Conservation (phyloP, 2,113 vertebrate species). For the Colossoma macropomum region DNA sequence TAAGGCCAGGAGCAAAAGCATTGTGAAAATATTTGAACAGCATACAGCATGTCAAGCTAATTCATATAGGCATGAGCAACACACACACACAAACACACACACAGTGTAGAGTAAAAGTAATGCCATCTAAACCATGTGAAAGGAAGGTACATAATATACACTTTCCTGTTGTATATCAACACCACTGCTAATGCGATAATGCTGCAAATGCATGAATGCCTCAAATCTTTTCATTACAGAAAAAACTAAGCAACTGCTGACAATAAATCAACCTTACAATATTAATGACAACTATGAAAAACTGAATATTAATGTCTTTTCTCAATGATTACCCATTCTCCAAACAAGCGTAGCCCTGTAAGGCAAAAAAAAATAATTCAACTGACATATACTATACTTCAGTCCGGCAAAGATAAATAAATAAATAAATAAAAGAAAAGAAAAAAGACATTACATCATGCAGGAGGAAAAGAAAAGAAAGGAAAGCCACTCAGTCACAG, state of each 20-base stretch:
- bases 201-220: slow-evolving; percentile 60
- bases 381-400: slow-evolving; percentile 11
- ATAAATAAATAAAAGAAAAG: too few relatives aligned
- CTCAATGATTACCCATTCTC: not conserved
- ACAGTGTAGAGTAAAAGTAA: slow-evolving; percentile 48
- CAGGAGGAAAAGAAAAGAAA: not conserved
- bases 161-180: not conserved
- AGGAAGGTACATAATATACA: not conserved
- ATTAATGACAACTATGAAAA: not conserved
- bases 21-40: too few relatives aligned
- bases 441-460: slow-evolving; percentile 37
- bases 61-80: not conserved
- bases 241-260: not conserved
- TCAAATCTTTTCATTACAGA: slow-evolving; percentile 37
- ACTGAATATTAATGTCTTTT: not conserved
- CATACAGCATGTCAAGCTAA: not conserved
- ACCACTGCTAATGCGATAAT: not conserved
- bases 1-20: too few relatives aligned
- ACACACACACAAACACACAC: not conserved
- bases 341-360: not conserved
- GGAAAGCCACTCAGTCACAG: not conserved
- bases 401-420: not conserved
- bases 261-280: not conserved
- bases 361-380: not conserved
- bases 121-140: not conserved